phyloP scores from a whole-genome alignment of 2,888 invertebrate species.

The Rosalia funebris region DNA sequence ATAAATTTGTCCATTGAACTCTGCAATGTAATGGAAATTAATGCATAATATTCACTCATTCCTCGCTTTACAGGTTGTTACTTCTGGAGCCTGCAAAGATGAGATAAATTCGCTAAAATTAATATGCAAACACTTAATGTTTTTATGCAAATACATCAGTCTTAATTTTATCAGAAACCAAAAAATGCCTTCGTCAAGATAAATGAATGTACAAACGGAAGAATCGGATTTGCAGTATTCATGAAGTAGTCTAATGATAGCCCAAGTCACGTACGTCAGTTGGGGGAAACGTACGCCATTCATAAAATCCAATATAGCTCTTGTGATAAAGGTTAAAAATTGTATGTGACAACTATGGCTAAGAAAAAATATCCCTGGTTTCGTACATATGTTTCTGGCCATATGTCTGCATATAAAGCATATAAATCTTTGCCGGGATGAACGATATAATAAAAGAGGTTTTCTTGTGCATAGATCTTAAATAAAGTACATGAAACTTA shows the following conservation, averaged over 20 bases:
- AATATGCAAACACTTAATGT: neutral
- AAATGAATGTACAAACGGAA: neutral
- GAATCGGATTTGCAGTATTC: neutral
- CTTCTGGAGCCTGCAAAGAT: neutral
- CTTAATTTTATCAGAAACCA: neutral
- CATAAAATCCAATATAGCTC: neutral
- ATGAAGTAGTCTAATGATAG: neutral
- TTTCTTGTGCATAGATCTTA: too few relatives aligned
- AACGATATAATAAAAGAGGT: too few relatives aligned
- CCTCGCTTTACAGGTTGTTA: neutral
- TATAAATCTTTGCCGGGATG: conserved; percentile 28
- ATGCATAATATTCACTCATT: neutral
- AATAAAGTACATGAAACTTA: too few relatives aligned
- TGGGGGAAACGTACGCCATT: neutral
- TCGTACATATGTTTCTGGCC: neutral
- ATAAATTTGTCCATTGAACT: too few relatives aligned
- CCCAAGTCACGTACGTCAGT: neutral
- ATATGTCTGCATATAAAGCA: conserved; percentile 24
- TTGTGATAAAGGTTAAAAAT: conserved; percentile 15
- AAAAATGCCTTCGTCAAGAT: neutral
- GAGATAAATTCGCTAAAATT: neutral
- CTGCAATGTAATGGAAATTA: neutral
- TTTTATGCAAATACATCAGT: neutral
- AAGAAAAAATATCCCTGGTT: neutral
- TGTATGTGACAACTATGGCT: conserved; percentile 5